Conservation (phyloP, 2,113 vertebrate species). For the Cygnus atratus region DNA sequence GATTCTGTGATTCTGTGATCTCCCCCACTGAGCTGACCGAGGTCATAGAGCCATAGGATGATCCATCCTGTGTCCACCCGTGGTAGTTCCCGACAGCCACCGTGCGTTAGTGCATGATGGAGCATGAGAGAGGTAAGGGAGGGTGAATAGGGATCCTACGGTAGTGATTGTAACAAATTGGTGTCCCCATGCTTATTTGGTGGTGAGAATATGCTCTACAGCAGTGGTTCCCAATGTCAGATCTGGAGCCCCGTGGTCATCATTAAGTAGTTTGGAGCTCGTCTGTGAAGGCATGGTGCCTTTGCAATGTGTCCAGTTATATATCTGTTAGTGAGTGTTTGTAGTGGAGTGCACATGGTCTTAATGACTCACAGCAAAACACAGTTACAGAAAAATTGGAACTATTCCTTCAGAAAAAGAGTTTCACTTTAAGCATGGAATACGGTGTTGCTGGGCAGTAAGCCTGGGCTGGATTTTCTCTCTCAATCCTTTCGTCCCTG, state of each 20-base stretch:
- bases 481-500: rapidly evolving
- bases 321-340: not conserved
- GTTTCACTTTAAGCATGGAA: not conserved
- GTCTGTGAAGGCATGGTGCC: not conserved
- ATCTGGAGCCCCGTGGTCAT: not conserved
- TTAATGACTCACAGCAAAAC: not conserved
- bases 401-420: not conserved
- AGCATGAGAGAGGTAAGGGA: not conserved
- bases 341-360: not conserved
- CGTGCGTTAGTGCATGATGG: rapidly evolving
- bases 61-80: not conserved
- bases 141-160: not conserved
- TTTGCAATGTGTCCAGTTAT: not conserved
- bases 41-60: not conserved
- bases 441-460: not conserved
- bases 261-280: not conserved
- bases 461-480: not conserved
- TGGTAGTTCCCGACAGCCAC: not conserved
- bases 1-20: not conserved
- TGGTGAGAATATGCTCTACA: not conserved
- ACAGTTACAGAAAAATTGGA: no score
- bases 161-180: not conserved
- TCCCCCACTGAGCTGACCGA: not conserved
- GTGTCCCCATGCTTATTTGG: not conserved
- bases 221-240: rapidly evolving